Evolutionary conservation across 2,797 vertebrate genomes (phyloP).

Genomic region (Corythornis leucogaster): DNA sequence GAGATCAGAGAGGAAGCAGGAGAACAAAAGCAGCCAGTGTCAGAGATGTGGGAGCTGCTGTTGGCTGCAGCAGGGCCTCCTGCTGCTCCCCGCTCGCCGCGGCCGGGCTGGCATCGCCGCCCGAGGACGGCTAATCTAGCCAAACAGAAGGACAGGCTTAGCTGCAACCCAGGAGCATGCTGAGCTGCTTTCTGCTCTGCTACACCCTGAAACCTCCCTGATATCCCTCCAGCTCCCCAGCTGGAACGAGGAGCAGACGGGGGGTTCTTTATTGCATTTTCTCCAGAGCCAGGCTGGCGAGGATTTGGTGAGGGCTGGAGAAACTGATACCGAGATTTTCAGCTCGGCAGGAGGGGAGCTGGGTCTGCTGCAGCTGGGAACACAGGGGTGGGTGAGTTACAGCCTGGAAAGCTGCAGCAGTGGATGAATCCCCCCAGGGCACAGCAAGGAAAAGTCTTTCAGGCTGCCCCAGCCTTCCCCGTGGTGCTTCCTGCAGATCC

Average conservation of each 20-base stretch:
- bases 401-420: background rate
- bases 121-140: slow-evolving; percentile 58
- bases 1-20: background rate
- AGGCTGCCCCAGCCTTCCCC: background rate
- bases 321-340: slow-evolving; percentile 62
- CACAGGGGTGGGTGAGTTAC: background rate
- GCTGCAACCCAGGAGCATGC: slow-evolving; percentile 62
- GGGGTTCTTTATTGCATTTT: slow-evolving; percentile 53
- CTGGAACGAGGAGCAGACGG: slow-evolving; percentile 29
- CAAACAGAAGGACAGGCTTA: slow-evolving; percentile 65
- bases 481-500: background rate
- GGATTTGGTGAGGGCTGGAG: slow-evolving; percentile 54
- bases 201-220: slow-evolving; percentile 60
- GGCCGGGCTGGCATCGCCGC: slow-evolving; percentile 33
- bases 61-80: background rate
- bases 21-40: background rate
- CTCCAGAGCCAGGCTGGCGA: slow-evolving; percentile 43
- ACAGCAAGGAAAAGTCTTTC: background rate
- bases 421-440: background rate
- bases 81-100: background rate
- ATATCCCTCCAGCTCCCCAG: slow-evolving; percentile 38
- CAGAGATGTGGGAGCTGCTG: background rate
- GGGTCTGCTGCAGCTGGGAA: slow-evolving; percentile 41
- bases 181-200: slow-evolving; percentile 64
- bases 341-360: slow-evolving; percentile 21